These are phyloP conservation scores for Eulemur albifrons DNA, from an alignment of 2,797 vertebrate genomes.

Conservation along the genomic window DNA sequence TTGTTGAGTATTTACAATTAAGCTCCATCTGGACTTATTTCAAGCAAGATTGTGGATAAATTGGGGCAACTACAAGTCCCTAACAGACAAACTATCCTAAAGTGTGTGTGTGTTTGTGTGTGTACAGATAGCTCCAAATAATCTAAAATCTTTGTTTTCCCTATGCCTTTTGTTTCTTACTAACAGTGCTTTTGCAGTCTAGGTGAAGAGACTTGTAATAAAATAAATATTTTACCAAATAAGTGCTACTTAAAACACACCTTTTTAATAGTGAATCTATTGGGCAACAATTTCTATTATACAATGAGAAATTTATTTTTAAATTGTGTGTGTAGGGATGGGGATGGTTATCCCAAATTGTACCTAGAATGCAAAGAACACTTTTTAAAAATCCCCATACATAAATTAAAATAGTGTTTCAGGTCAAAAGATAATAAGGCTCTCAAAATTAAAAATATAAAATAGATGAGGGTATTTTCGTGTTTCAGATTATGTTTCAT, in stretches of 20 bases:
- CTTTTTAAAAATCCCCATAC: background rate
- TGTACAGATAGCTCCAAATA: background rate
- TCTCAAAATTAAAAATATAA: slow-evolving; percentile 41
- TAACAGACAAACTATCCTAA: background rate
- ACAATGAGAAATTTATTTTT: slow-evolving; percentile 31
- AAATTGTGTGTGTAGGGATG: background rate
- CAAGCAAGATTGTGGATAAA: slow-evolving; percentile 21
- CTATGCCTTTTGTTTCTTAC: slow-evolving; percentile 22
- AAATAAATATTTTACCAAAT: slow-evolving; percentile 33
- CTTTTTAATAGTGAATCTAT: slow-evolving; percentile 35
- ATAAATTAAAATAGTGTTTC: slow-evolving; percentile 50
- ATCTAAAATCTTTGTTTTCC: background rate
- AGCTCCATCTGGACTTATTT: slow-evolving; percentile 39
- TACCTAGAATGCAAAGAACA: background rate
- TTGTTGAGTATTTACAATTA: slow-evolving; percentile 53
- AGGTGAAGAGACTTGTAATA: slow-evolving; percentile 30
- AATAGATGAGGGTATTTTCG: slow-evolving; percentile 41
- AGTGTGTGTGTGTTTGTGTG: fast-evolving
- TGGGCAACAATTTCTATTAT: slow-evolving; percentile 18
- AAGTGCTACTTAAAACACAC: background rate
- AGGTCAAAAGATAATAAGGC: slow-evolving; percentile 27
- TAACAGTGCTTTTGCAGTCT: background rate
- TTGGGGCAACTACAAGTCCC: background rate
- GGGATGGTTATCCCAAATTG: background rate
- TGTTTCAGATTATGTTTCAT: background rate